Evolutionary conservation across 2,113 vertebrate genomes (phyloP), one percentile per base, ranked within the genome.

Genomic region (Onychostruthus taczanowskii): DNA sequence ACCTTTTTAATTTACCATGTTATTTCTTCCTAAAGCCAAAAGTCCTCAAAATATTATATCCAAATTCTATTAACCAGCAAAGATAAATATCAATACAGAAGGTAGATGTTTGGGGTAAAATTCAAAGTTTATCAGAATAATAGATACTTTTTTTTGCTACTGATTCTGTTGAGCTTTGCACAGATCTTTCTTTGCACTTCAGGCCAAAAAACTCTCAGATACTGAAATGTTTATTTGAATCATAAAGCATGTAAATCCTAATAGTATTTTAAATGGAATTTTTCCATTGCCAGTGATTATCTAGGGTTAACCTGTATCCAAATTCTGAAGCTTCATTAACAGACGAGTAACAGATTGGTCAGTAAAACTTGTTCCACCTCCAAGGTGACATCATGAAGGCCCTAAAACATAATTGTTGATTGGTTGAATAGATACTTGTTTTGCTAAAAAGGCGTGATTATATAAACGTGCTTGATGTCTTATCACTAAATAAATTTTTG

Each of bases 301-400:
- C 21, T n/a, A 43, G 8, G 37, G 9, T 37, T 62, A 20, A 41
- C 10, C 4, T 6, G 8, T 46, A 56, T 31, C 24, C 73, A 64
- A 64, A 82, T 58, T 20, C 26, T 75, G 39, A 73, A 53, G 11
- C 39, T 76, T 84, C 9, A 62, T 66, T 76, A 66, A 46, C 14
- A 70, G 28, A 41, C 10, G 6, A 28, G 24, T 77, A 73, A 41
- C 5, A 44, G 2, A 1, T 53, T 80, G 20, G 27, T 86, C 44
- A 62, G 21, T 47, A 76, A 72, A 88, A 37, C 7, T 47, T 79
- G 7, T 11, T 80, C 9, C 10, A 16, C n/a, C 8, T 80, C 37
- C 22, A 80, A 20, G 15, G 0, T 41, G 13, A 24, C 1, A 4
- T 59, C 35, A 24, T 1, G 1, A 84, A 63, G 33, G 11, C 21